Conservation (phyloP, 1,140 invertebrate genomes). For the Pseudomyrmex cubaensis region DNA sequence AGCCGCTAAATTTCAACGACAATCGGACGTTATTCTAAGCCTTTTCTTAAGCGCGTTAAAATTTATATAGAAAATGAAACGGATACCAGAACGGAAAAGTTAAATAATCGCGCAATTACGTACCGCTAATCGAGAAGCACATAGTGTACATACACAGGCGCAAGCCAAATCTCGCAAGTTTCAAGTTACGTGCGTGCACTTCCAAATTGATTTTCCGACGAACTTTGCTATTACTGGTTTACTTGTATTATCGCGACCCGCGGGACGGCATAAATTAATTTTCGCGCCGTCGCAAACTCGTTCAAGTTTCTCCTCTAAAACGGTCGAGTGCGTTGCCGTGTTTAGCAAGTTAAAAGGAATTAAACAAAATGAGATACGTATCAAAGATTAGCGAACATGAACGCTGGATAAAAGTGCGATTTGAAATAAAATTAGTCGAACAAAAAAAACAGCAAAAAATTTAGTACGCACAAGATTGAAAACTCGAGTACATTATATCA, state of each 20-base stretch:
- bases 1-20: constrained; percentile 22
- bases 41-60: neutral
- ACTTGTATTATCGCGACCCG: constrained; percentile 40
- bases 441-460: neutral
- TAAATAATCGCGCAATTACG: constrained; percentile 25
- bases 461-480: neutral
- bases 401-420: neutral
- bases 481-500: neutral
- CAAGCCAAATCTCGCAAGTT: constrained; percentile 35
- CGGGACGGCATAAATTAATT: constrained; percentile 70
- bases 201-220: constrained; percentile 51
- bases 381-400: neutral
- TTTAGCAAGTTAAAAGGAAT: neutral
- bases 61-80: neutral
- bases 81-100: constrained; percentile 19
- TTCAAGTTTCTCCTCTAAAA: constrained; percentile 45
- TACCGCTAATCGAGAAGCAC: constrained; percentile 37
- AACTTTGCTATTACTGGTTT: constrained; percentile 66
- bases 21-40: neutral
- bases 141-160: neutral
- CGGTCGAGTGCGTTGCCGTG: constrained; percentile 1
- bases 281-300: constrained; percentile 32
- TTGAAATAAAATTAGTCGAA: neutral
- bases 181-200: constrained; percentile 11
- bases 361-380: neutral